Conservation (phyloP, 2,797 vertebrate species). For the Eremophila alpestris region DNA sequence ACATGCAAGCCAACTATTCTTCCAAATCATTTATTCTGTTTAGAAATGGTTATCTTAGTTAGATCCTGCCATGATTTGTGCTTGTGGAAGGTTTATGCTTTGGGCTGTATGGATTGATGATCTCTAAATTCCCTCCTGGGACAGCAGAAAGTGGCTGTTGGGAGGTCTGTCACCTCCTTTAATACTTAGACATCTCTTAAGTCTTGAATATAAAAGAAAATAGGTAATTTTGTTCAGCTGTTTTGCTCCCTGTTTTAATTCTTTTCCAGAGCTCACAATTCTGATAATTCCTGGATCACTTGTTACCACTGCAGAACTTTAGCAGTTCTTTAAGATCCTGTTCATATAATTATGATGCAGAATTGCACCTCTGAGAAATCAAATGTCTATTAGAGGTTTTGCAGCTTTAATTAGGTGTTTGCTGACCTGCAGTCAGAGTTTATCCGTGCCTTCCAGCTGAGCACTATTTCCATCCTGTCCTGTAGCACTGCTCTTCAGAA, state of each 20-base stretch:
- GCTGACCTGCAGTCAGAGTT: neutral
- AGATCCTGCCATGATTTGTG: neutral
- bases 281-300: neutral
- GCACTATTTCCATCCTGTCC: fast-evolving
- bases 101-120: neutral
- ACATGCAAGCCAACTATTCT: neutral
- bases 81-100: neutral
- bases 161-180: neutral
- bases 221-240: neutral
- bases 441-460: neutral
- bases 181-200: neutral
- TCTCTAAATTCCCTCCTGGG: neutral
- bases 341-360: neutral
- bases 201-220: neutral
- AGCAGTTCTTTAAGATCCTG: neutral
- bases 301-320: neutral
- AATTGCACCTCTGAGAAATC: neutral
- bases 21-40: neutral
- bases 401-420: neutral
- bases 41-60: neutral
- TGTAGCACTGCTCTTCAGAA: neutral
- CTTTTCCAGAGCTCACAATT: neutral
- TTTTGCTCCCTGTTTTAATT: neutral
- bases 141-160: neutral
- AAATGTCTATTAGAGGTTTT: neutral